A percentile compares a stretch with the other conserved stretches of the same genome.
phyloP scores from a whole-genome alignment of 2,888 invertebrate species.

The Leptothorax acervorum region DNA sequence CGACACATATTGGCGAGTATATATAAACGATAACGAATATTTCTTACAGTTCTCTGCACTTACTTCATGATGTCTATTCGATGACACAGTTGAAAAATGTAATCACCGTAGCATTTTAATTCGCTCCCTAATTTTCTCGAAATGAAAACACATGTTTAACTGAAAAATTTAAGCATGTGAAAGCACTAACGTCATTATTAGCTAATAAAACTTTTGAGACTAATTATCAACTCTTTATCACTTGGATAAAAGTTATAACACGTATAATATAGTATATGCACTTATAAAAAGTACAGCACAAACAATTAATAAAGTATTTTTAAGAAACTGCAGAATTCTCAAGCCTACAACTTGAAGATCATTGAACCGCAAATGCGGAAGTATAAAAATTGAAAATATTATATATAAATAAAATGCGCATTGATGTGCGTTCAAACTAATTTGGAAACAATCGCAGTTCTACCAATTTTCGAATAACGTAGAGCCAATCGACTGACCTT shows the following conservation, averaged over 20 bases:
- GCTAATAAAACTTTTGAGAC: background rate
- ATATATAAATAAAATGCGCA: background rate
- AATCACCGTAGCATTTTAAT: background rate
- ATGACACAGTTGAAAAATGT: background rate
- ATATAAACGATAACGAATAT: background rate
- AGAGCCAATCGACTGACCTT: constrained; percentile 62
- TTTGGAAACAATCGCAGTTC: constrained; percentile 55
- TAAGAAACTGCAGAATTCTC: background rate
- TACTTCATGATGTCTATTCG: background rate
- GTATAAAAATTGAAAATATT: background rate
- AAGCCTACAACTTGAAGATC: background rate
- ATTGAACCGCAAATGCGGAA: background rate
- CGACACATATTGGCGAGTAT: background rate
- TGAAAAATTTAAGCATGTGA: background rate
- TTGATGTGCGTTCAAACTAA: constrained; percentile 9
- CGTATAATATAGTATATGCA: background rate
- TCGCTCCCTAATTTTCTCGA: background rate
- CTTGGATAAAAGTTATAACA: background rate
- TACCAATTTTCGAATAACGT: constrained; percentile 54
- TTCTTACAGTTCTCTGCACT: background rate
- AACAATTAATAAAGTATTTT: background rate
- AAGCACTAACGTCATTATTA: background rate
- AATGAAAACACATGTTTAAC: background rate
- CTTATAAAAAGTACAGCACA: background rate
- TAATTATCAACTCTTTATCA: background rate